Conservation (phyloP, 2,113 vertebrate species). For the Gadus chalcogrammus region DNA sequence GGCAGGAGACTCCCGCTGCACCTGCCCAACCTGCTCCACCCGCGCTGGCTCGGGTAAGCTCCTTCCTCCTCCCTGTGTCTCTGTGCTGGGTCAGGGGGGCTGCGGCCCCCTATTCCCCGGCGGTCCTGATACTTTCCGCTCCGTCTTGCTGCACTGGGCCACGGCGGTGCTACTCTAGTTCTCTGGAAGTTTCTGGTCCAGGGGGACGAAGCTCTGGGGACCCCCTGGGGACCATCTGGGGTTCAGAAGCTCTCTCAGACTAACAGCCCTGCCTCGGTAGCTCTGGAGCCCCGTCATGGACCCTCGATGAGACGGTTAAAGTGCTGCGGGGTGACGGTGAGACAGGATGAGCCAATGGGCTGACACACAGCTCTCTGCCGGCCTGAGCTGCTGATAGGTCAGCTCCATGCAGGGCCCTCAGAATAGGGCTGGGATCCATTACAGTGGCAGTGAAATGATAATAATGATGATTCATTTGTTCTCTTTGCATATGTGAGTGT, state of each 20-base stretch:
- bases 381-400: too few relatives aligned
- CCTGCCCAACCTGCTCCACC: not conserved
- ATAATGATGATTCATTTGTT: too few relatives aligned
- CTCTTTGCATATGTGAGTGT: too few relatives aligned
- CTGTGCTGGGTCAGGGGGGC: too few relatives aligned
- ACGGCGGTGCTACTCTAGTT: constrained; percentile 11
- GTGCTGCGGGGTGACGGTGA: too few relatives aligned
- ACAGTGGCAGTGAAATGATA: too few relatives aligned
- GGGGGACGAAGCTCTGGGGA: not conserved
- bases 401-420: too few relatives aligned
- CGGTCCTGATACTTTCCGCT: not conserved
- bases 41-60: not conserved
- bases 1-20: constrained; percentile 62
- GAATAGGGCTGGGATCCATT: too few relatives aligned
- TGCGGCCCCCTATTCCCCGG: not conserved
- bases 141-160: constrained; percentile 9
- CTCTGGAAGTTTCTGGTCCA: constrained; percentile 27
- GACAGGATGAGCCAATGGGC: too few relatives aligned
- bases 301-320: too few relatives aligned
- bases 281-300: too few relatives aligned
- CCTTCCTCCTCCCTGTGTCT: not conserved
- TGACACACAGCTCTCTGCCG: too few relatives aligned
- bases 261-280: not conserved
- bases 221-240: not conserved
- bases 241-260: constrained; percentile 9